Evolutionary conservation across 2,113 vertebrate species (phyloP).

Genomic region (Alligator mississippiensis): DNA sequence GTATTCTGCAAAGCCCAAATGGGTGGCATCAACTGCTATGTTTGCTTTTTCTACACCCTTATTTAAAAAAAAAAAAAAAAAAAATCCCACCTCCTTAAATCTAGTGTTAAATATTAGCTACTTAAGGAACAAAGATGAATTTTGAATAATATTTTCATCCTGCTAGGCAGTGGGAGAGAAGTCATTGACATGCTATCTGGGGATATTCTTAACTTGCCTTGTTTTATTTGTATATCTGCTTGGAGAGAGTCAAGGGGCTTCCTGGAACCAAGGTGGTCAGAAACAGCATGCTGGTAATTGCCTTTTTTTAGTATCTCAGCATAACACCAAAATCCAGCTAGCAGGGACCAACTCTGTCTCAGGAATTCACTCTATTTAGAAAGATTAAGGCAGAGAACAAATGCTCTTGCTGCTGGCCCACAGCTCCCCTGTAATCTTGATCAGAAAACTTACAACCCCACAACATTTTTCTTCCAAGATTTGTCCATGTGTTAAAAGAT

Average conservation of each 20-base stretch:
- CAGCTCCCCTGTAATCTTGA: background rate
- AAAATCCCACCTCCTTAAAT: background rate
- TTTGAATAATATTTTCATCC: background rate
- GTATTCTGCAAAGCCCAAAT: background rate
- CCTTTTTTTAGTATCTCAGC: background rate
- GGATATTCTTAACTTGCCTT: background rate
- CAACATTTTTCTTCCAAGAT: background rate
- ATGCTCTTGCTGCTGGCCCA: background rate
- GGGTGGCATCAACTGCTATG: accelerated
- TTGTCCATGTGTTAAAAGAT: background rate
- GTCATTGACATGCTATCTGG: background rate
- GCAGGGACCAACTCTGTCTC: background rate
- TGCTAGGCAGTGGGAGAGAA: background rate
- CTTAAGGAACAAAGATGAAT: background rate
- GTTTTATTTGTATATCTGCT: background rate
- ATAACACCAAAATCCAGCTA: background rate
- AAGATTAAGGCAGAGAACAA: background rate
- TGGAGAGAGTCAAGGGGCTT: background rate
- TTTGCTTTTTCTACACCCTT: background rate
- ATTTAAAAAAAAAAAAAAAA: background rate
- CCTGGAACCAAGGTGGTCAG: conserved; percentile 37
- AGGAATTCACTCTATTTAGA: conserved; percentile 6
- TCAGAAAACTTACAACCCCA: background rate
- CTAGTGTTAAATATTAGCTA: background rate
- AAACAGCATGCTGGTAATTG: background rate